A percentile compares a stretch with the other conserved stretches of the same genome.
phyloP scores from a whole-genome alignment of 2,888 invertebrate genomes.

The Drosophila borborema region DNA sequence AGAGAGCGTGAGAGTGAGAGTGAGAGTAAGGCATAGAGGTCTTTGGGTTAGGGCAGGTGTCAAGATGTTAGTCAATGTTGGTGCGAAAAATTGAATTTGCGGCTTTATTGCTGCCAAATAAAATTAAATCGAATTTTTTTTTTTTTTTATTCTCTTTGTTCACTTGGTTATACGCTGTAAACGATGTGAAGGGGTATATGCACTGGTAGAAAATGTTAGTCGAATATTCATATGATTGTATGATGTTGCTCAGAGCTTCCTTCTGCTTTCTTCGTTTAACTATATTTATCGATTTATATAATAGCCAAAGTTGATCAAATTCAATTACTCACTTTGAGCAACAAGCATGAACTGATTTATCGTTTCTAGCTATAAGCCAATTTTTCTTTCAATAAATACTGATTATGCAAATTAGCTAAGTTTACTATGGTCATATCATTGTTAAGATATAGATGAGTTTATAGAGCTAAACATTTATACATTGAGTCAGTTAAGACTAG shows the following conservation, averaged over 20 bases:
- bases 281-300: background rate
- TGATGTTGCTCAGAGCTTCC: background rate
- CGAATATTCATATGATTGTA: background rate
- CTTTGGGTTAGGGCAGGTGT: conserved; percentile 15
- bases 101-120: conserved; percentile 82
- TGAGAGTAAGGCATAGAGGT: conserved; percentile 36
- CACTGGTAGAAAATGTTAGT: background rate
- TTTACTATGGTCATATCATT: too few species aligned
- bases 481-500: too few species aligned
- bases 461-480: too few species aligned
- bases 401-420: too few species aligned
- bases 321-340: too few species aligned
- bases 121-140: conserved; percentile 81
- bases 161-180: background rate
- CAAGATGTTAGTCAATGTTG: conserved; percentile 26
- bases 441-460: too few species aligned
- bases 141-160: conserved; percentile 10
- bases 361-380: too few species aligned
- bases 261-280: background rate
- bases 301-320: too few species aligned
- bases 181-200: background rate
- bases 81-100: conserved; percentile 80
- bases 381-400: too few species aligned
- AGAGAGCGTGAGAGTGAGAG: background rate
- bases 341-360: too few species aligned